Percentiles rank a stretch among this genome's conserved stretches.
These are phyloP conservation scores for Carapus acus DNA, from an alignment of 2,797 vertebrate species.

Conservation along the genomic window DNA sequence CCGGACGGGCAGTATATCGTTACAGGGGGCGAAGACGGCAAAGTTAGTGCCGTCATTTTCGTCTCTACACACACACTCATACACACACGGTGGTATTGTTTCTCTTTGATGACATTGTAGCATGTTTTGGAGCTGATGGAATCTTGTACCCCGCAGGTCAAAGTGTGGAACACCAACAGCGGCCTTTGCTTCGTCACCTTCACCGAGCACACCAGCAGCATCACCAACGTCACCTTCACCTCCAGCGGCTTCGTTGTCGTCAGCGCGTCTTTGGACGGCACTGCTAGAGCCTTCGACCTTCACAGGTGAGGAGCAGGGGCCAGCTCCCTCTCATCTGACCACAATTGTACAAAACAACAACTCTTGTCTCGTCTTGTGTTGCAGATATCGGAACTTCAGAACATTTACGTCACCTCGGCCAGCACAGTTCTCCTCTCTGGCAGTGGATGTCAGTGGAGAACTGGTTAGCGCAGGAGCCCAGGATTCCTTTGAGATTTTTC, in stretches of 20 bases:
- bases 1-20: constrained; percentile 90
- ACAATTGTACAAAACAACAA: no score
- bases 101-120: no score
- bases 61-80: no score
- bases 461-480: constrained; percentile 90
- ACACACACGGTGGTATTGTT: no score
- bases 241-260: constrained; percentile 84
- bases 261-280: constrained; percentile 92
- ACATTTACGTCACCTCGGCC: constrained; percentile 91
- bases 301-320: constrained; percentile 76
- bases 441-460: constrained; percentile 86
- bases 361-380: not conserved
- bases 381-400: constrained; percentile 98
- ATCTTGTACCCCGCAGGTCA: constrained; percentile 73
- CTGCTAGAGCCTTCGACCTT: constrained; percentile 89
- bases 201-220: constrained; percentile 86
- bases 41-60: constrained; percentile 73
- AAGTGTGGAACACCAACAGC: constrained; percentile 92
- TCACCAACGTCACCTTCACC: constrained; percentile 85
- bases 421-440: constrained; percentile 88
- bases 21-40: constrained; percentile 92
- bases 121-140: not conserved
- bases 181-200: constrained; percentile 97
- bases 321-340: not conserved
- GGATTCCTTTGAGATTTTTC: constrained; percentile 92